These are phyloP conservation scores for Cepaea nemoralis DNA, from an alignment of 1,140 invertebrate species.

Conservation along the genomic window DNA sequence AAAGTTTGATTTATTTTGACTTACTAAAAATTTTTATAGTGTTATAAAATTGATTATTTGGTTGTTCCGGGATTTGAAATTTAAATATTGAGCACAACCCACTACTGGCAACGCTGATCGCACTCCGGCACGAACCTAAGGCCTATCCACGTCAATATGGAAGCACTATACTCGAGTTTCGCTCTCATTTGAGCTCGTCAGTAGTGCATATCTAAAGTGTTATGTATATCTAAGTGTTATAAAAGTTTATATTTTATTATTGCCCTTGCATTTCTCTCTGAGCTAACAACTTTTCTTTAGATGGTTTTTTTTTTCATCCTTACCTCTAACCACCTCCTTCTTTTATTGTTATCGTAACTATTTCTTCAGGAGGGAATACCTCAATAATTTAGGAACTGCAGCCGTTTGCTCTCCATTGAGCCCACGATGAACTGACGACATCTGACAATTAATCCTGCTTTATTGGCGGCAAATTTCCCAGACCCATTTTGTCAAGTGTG, in stretches of 20 bases:
- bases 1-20: no score
- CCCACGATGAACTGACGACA: background rate
- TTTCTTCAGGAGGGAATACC: background rate
- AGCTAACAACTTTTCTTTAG: background rate
- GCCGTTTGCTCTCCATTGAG: background rate
- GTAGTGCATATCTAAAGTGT: background rate
- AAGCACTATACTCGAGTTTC: no score
- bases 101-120: no score
- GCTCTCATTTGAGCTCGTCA: no score
- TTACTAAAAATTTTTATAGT: no score
- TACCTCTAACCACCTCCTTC: background rate
- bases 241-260: background rate
- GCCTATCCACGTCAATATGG: no score
- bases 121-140: no score
- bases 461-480: background rate
- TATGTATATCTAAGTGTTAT: background rate
- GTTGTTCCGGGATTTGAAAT: no score
- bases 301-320: background rate
- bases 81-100: no score
- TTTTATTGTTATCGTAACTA: background rate
- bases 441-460: conserved; percentile 3
- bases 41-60: no score
- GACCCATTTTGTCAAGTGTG: background rate
- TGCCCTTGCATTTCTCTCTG: background rate
- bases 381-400: background rate